These are phyloP conservation scores for Odobenus rosmarus DNA, from an alignment of 2,113 vertebrate genomes.

Conservation along the genomic window DNA sequence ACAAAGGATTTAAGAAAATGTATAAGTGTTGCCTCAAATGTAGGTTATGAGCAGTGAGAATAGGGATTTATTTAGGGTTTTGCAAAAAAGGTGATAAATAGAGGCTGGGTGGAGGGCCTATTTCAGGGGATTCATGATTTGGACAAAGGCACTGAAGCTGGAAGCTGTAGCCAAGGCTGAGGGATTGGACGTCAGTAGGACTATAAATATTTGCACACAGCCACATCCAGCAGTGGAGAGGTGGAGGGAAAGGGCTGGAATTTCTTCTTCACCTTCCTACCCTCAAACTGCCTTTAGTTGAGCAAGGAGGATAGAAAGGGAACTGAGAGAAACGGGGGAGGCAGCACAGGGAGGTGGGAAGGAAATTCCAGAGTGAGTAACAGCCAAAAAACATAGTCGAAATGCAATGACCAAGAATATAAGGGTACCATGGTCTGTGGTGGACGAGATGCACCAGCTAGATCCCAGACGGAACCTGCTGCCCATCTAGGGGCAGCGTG, in stretches of 20 bases:
- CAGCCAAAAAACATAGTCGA: not conserved
- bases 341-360: not conserved
- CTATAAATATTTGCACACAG: not conserved
- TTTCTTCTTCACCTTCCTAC: not conserved
- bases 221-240: not conserved
- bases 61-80: not conserved
- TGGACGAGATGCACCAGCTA: not conserved
- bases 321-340: not conserved
- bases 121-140: not conserved
- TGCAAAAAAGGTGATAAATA: not conserved
- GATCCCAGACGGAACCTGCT: not conserved
- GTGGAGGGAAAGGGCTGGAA: not conserved
- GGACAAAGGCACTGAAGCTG: not conserved
- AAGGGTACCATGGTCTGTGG: not conserved
- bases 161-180: not conserved
- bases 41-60: not conserved
- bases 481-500: rapidly evolving
- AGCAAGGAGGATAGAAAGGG: not conserved
- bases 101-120: not conserved
- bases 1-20: not conserved
- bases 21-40: not conserved
- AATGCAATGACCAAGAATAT: not conserved
- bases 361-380: not conserved
- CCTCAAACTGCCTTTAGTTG: not conserved
- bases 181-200: not conserved